Evolutionary conservation across 2,113 vertebrate genomes (phyloP).

Genomic region (Toxotes jaculatrix): DNA sequence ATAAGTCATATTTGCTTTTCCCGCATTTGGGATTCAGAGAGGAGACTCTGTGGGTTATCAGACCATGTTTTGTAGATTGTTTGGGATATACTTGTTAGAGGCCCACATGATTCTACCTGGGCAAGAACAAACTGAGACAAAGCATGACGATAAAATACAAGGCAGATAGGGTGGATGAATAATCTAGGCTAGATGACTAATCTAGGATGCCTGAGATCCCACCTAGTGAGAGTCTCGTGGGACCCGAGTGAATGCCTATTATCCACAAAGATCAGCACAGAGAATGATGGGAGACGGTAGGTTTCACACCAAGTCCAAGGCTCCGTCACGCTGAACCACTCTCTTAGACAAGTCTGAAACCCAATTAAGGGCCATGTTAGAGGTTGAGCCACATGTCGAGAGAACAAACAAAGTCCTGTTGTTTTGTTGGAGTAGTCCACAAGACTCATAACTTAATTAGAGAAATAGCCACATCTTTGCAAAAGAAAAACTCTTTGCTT

Average conservation of each 20-base stretch:
- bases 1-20: constrained; percentile 69
- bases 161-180: constrained; percentile 69
- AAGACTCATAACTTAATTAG: constrained; percentile 46
- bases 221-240: constrained; percentile 44
- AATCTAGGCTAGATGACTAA: constrained; percentile 77
- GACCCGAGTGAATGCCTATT: constrained; percentile 57
- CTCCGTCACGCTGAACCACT: constrained; percentile 63
- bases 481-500: constrained; percentile 28
- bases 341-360: constrained; percentile 61
- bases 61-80: constrained; percentile 74
- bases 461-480: constrained; percentile 32
- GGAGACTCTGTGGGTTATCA: constrained; percentile 63
- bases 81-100: constrained; percentile 71
- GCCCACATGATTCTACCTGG: constrained; percentile 64
- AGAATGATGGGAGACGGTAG: constrained; percentile 59
- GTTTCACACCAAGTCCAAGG: constrained; percentile 58
- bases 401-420: constrained; percentile 37
- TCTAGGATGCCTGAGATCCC: constrained; percentile 66
- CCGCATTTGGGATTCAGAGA: constrained; percentile 67
- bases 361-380: constrained; percentile 70
- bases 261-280: constrained; percentile 62
- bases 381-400: constrained; percentile 43
- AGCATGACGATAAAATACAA: constrained; percentile 70
- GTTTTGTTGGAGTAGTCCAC: constrained; percentile 39
- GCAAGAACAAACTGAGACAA: constrained; percentile 80